A percentile compares a stretch with the other conserved stretches of the same genome.
phyloP scores from a whole-genome alignment of 2,888 invertebrate species.

The Ectobius pallidus region DNA sequence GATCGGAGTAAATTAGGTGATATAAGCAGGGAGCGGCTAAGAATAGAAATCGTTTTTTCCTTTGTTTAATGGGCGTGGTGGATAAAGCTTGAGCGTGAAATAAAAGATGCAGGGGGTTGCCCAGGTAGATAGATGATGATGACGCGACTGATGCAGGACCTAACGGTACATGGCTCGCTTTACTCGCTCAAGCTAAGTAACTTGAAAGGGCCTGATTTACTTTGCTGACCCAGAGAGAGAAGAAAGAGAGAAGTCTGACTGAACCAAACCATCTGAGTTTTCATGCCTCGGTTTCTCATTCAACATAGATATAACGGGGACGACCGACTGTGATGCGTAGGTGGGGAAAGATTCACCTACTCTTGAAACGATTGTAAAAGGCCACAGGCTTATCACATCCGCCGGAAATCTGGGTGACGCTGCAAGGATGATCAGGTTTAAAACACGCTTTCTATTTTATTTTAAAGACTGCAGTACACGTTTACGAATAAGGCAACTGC shows the following conservation, averaged over 20 bases:
- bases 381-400: no score
- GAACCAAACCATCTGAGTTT: background rate
- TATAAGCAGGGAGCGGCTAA: background rate
- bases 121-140: constrained; percentile 9
- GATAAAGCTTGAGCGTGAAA: background rate
- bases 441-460: no score
- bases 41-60: background rate
- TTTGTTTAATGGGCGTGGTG: background rate
- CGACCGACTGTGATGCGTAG: constrained; percentile 14
- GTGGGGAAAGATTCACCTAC: constrained; percentile 17
- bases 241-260: no score
- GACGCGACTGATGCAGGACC: background rate
- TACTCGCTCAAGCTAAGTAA: background rate
- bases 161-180: constrained; percentile 17
- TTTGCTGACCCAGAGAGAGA: constrained; percentile 37
- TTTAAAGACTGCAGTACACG: no score
- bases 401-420: no score
- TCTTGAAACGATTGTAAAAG: no score
- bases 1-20: no score
- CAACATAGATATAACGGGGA: constrained; percentile 19
- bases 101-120: background rate
- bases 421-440: no score
- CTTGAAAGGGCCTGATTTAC: constrained; percentile 36
- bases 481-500: no score
- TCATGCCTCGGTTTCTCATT: constrained; percentile 4